These are phyloP conservation scores for Sciaenops ocellatus DNA, from an alignment of 2,797 vertebrate genomes.

Conservation along the genomic window DNA sequence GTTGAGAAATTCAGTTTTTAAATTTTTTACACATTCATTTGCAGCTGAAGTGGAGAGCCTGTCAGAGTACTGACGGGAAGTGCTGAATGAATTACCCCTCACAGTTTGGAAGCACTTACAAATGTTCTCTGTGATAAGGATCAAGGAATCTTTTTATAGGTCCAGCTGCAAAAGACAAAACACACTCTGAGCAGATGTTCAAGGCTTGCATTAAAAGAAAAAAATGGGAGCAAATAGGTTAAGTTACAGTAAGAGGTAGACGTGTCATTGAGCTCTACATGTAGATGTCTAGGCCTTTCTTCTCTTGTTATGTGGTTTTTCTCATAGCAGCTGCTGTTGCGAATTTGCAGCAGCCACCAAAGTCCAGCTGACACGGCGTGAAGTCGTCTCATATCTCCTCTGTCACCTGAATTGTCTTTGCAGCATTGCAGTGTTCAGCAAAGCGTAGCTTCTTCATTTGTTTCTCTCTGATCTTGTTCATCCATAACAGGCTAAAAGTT, in stretches of 20 bases:
- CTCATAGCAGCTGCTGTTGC: background rate
- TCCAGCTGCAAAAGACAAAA: constrained; percentile 51
- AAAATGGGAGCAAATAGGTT: constrained; percentile 14
- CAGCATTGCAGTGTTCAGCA: background rate
- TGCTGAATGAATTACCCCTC: constrained; percentile 58
- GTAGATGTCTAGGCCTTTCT: constrained; percentile 6
- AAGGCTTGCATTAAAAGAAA: constrained; percentile 19
- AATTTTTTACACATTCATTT: constrained; percentile 53
- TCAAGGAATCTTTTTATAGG: constrained; percentile 56
- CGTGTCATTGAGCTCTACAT: background rate
- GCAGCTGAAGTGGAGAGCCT: constrained; percentile 36
- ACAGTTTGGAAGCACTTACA: constrained; percentile 45
- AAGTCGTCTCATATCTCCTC: constrained; percentile 16
- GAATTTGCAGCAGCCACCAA: constrained; percentile 9
- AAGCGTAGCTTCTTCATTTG: constrained; percentile 35
- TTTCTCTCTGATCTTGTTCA: constrained; percentile 45
- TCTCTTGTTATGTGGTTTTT: constrained; percentile 1
- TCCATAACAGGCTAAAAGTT: constrained; percentile 38
- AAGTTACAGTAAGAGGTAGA: constrained; percentile 20
- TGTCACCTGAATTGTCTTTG: constrained; percentile 35
- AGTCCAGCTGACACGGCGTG: constrained; percentile 33
- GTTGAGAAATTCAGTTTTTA: constrained; percentile 44
- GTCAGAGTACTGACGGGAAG: constrained; percentile 44
- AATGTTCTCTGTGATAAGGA: constrained; percentile 66
- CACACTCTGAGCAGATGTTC: background rate